Conservation (phyloP, 2,113 vertebrate genomes). For the Poeciliopsis prolifica region DNA sequence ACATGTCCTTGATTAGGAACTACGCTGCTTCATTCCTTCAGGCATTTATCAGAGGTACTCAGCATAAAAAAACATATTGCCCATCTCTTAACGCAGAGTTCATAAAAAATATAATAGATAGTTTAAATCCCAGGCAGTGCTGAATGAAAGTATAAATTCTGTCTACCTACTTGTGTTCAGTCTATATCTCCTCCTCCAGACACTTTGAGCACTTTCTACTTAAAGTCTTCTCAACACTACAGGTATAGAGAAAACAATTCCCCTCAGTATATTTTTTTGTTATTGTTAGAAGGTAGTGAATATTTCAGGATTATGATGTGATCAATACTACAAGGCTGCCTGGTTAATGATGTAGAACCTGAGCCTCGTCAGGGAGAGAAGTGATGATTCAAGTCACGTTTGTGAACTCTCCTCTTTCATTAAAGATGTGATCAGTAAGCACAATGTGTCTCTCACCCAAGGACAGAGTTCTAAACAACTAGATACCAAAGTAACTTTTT, state of each 20-base stretch:
- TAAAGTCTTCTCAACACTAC: constrained; percentile 30
- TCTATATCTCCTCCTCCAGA: constrained; percentile 34
- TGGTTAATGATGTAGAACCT: constrained; percentile 75
- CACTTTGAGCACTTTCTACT: constrained; percentile 32
- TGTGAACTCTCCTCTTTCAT: constrained; percentile 67
- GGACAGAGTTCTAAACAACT: constrained; percentile 57
- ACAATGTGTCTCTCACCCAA: constrained; percentile 60
- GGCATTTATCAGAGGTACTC: no score
- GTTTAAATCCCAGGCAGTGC: constrained; percentile 7
- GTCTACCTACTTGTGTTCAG: constrained; percentile 40
- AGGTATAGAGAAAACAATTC: constrained; percentile 46
- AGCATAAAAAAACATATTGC: no score
- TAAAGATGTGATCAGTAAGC: constrained; percentile 74
- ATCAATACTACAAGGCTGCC: constrained; percentile 73
- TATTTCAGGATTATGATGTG: constrained; percentile 70
- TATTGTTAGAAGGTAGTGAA: constrained; percentile 64
- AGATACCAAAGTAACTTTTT: constrained; percentile 59
- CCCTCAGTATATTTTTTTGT: constrained; percentile 56
- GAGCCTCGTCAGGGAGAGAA: constrained; percentile 47
- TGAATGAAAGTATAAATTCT: constrained; percentile 23
- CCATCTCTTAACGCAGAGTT: not conserved
- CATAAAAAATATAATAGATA: constrained; percentile 4
- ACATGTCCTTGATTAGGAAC: no score
- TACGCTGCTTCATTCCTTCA: no score
- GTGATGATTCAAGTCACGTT: constrained; percentile 47